These are phyloP conservation scores for Zosterops hypoxanthus DNA, from an alignment of 2,113 vertebrate species.

Conservation along the genomic window DNA sequence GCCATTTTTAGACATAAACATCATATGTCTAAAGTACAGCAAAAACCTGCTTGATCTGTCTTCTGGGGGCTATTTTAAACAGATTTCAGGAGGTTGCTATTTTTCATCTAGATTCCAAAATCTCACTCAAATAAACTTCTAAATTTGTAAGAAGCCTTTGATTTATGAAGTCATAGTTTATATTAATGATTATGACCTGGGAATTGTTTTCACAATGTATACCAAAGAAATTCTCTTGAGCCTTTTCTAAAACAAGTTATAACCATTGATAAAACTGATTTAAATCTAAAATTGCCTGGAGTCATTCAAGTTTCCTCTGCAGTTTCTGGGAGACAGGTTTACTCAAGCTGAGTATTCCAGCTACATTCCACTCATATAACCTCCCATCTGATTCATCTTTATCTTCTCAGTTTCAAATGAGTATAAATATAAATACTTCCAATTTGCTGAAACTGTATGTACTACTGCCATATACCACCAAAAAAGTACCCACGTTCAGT, in stretches of 20 bases:
- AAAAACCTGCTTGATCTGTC: background rate
- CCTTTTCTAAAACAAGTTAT: background rate
- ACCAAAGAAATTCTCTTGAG: background rate
- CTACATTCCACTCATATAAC: background rate
- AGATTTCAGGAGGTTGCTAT: background rate
- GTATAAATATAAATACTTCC: background rate
- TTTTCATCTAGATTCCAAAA: conserved; percentile 4
- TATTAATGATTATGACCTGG: background rate
- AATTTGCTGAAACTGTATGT: background rate
- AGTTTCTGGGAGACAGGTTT: background rate
- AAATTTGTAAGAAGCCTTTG: background rate
- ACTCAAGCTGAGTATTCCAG: background rate
- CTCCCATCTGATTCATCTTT: background rate
- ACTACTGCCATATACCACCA: background rate
- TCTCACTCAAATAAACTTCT: background rate
- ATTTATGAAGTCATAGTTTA: background rate
- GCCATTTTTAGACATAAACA: background rate
- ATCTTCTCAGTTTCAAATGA: background rate
- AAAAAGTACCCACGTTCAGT: background rate
- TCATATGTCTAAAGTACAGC: background rate
- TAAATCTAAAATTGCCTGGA: background rate
- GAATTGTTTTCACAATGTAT: background rate
- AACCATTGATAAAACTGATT: background rate
- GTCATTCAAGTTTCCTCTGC: background rate
- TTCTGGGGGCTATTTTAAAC: background rate